Evolutionary conservation across 2,113 vertebrate species (phyloP).

Genomic region (Notechis scutatus): DNA sequence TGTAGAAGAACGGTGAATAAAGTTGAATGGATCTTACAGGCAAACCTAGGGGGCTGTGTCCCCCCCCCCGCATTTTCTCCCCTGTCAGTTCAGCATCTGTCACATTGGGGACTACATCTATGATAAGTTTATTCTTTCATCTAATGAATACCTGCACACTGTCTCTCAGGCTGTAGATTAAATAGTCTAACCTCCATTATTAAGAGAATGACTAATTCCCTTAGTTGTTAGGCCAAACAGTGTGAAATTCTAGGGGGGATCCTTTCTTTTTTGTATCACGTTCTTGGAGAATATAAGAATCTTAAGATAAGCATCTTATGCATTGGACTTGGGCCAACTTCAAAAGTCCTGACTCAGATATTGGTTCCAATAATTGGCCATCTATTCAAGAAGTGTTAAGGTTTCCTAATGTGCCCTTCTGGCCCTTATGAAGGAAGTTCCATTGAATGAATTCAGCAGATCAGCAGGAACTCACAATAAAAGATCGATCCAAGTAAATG

Average conservation of each 20-base stretch:
- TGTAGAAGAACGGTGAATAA: background rate
- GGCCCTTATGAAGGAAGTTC: background rate
- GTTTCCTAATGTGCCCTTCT: background rate
- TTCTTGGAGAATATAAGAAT: background rate
- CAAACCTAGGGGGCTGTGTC: background rate
- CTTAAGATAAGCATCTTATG: background rate
- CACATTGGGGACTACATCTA: background rate
- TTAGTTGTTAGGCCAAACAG: background rate
- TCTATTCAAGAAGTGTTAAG: background rate
- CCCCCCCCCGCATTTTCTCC: background rate
- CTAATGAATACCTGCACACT: slow-evolving; percentile 11
- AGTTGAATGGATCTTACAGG: background rate
- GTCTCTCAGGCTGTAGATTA: background rate
- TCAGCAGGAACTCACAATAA: background rate
- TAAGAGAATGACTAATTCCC: slow-evolving; percentile 7
- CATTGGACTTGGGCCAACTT: background rate
- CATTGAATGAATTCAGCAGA: background rate
- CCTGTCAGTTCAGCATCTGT: background rate
- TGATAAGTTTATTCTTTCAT: background rate
- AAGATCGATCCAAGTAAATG: background rate
- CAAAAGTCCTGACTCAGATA: background rate
- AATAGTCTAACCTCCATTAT: slow-evolving; percentile 1
- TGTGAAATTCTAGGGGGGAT: background rate
- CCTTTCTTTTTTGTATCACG: background rate
- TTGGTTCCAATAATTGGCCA: background rate